A percentile compares a stretch with the other conserved stretches of the same genome.
Conservation (phyloP, 2,113 vertebrate genomes). For the Actenoides lindsayi region DNA sequence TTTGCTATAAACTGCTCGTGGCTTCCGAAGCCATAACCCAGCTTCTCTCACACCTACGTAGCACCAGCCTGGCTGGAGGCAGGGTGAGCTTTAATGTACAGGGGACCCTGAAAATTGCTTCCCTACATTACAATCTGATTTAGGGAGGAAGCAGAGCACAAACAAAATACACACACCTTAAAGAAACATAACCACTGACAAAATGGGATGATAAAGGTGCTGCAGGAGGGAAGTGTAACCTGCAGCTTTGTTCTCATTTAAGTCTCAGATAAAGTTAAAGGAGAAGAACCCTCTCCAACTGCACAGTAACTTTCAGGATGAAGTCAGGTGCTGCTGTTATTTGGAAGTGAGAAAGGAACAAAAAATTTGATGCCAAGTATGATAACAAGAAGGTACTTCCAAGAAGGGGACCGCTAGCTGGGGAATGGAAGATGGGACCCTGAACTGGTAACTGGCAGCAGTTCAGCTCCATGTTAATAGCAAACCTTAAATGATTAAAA, state of each 20-base stretch:
- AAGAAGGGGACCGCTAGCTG: background rate
- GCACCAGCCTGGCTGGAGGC: background rate
- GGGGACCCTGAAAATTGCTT: background rate
- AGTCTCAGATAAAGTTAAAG: background rate
- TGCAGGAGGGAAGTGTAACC: rapidly evolving
- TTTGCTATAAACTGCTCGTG: background rate
- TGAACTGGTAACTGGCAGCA: background rate
- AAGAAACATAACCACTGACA: rapidly evolving
- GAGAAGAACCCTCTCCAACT: background rate
- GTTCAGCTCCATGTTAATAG: background rate
- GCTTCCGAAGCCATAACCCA: background rate
- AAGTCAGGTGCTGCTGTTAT: background rate
- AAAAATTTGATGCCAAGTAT: background rate
- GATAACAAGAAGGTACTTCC: background rate
- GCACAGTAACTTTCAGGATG: background rate
- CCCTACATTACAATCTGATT: background rate
- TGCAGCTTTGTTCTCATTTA: background rate
- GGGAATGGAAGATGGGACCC: background rate
- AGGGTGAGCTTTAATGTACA: background rate
- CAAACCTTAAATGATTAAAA: background rate
- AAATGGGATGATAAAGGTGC: background rate
- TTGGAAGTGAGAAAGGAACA: background rate
- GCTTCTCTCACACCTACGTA: background rate
- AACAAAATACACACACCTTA: background rate
- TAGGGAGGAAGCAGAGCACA: background rate